A percentile compares a stretch with the other conserved stretches of the same genome.
Evolutionary conservation across 2,888 invertebrate species (phyloP).

Genomic region (Cheilosia variabilis): DNA sequence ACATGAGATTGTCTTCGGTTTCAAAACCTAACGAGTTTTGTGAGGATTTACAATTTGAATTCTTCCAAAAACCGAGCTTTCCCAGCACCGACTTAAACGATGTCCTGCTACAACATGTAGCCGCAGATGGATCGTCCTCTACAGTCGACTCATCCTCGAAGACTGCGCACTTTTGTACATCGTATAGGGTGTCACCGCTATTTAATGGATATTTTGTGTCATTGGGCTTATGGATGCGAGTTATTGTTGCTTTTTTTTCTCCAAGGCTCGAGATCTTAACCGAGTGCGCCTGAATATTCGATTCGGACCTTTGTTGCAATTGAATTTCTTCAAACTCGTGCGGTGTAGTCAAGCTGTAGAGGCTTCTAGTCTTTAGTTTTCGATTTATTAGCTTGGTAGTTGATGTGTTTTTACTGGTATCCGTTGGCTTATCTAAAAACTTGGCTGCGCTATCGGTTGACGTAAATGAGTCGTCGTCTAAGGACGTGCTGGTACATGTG

Average conservation of each 20-base stretch:
- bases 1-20: conserved; percentile 70
- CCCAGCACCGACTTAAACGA: conserved; percentile 79
- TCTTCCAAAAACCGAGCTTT: conserved; percentile 79
- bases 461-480: conserved; percentile 56
- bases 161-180: conserved; percentile 37
- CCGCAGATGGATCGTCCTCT: conserved; percentile 51
- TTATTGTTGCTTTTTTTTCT: conserved; percentile 23
- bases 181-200: conserved; percentile 44
- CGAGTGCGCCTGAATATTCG: conserved; percentile 75
- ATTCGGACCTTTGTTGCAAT: conserved; percentile 77
- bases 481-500: conserved; percentile 53
- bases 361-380: conserved; percentile 78
- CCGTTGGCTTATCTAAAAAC: conserved; percentile 50
- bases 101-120: conserved; percentile 76
- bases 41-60: conserved; percentile 73
- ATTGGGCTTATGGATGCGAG: conserved; percentile 20
- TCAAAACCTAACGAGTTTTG: conserved; percentile 68
- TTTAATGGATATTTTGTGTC: conserved; percentile 30
- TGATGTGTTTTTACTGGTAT: conserved; percentile 46
- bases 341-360: conserved; percentile 79
- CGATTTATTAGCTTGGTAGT: conserved; percentile 48
- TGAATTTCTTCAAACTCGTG: conserved; percentile 77
- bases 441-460: conserved; percentile 50
- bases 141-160: conserved; percentile 61
- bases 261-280: conserved; percentile 46